Evolutionary conservation across 2,113 vertebrate genomes (phyloP).

Genomic region (Sapajus apella): DNA sequence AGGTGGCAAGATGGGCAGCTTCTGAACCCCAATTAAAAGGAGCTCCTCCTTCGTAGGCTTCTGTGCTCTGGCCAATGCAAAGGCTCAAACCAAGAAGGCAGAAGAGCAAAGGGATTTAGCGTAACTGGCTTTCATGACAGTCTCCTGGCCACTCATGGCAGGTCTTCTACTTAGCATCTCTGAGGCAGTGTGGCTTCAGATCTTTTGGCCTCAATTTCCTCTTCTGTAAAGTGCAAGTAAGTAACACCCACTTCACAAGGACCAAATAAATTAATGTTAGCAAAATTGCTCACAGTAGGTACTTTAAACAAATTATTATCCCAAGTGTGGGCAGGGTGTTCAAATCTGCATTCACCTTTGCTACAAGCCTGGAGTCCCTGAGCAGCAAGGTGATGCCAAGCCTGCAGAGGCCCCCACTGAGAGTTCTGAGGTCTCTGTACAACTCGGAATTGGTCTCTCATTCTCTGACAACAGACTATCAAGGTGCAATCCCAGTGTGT

Average conservation of each 20-base stretch:
- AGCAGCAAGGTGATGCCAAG: neutral
- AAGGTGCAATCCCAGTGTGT: neutral
- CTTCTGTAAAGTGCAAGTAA: neutral
- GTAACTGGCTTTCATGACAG: rapidly evolving
- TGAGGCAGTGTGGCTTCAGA: neutral
- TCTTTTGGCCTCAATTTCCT: neutral
- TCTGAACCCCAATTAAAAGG: neutral
- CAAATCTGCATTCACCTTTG: neutral
- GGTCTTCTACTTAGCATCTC: neutral
- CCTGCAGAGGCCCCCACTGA: neutral
- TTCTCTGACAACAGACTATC: neutral
- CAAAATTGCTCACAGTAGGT: neutral
- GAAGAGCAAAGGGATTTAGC: no score
- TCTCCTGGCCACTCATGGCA: neutral
- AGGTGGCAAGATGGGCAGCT: neutral
- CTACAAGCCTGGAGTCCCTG: neutral
- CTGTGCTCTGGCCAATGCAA: neutral
- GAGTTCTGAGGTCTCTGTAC: neutral
- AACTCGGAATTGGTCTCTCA: neutral
- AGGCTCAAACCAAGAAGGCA: neutral
- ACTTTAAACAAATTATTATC: neutral
- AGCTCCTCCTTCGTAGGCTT: neutral
- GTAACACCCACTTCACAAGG: neutral
- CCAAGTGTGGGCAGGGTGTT: neutral
- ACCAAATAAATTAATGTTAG: neutral